These are phyloP conservation scores for Sciaenops ocellatus DNA, from an alignment of 2,797 vertebrate species.

Conservation along the genomic window DNA sequence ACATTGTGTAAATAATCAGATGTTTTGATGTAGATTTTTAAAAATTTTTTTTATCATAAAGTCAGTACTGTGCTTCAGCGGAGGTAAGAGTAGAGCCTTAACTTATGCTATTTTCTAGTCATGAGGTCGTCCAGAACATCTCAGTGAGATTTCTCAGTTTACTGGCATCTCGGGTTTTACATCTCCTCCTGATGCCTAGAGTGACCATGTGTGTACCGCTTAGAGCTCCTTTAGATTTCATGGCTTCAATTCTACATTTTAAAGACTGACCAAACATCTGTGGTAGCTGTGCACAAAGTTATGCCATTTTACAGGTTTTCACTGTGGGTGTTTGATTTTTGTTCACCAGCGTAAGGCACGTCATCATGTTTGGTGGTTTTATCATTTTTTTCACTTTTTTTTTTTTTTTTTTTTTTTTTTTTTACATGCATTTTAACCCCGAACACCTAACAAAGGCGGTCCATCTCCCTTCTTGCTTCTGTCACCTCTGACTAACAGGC, in stretches of 20 bases:
- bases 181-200: conserved; percentile 52
- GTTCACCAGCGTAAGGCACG: conserved; percentile 40
- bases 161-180: conserved; percentile 71
- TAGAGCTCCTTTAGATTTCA: conserved; percentile 32
- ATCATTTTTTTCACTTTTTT: no score
- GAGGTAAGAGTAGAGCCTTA: conserved; percentile 90
- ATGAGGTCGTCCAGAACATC: conserved; percentile 79
- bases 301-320: conserved; percentile 31
- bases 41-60: conserved; percentile 90
- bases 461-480: conserved; percentile 14
- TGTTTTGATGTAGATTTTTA: conserved; percentile 88
- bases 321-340: conserved; percentile 42
- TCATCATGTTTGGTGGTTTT: conserved; percentile 19
- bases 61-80: conserved; percentile 83
- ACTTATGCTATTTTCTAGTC: conserved; percentile 87
- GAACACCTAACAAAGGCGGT: conserved; percentile 34
- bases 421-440: no score
- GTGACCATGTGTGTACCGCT: conserved; percentile 38
- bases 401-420: no score
- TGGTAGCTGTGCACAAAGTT: conserved; percentile 38
- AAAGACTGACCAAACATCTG: conserved; percentile 72
- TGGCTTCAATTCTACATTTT: conserved; percentile 48
- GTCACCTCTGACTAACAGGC: conserved; percentile 32
- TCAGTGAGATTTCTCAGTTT: conserved; percentile 66
- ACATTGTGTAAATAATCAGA: conserved; percentile 88